Evolutionary conservation across 1,140 invertebrate species (phyloP).

Genomic region (Trachelipus rathkii): DNA sequence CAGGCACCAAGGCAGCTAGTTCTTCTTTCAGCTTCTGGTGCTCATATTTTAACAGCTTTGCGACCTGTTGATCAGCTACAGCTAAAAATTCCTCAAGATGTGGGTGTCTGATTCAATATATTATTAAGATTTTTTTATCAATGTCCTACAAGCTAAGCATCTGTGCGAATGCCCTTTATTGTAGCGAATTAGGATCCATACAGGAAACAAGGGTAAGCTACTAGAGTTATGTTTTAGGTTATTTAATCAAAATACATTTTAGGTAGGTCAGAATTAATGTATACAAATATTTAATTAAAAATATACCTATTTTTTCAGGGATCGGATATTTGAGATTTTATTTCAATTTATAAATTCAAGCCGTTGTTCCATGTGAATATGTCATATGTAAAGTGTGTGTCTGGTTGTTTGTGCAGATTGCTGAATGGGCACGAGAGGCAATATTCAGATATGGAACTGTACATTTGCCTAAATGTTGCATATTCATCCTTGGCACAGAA

Average conservation of each 20-base stretch:
- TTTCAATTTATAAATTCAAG: too few species aligned
- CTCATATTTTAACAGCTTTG: constrained; percentile 74
- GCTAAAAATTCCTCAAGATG: constrained; percentile 72
- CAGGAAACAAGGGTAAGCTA: constrained; percentile 62
- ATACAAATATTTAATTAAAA: too few species aligned
- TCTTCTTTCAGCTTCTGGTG: constrained; percentile 72
- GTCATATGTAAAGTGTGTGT: background rate
- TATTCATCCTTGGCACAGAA: too few species aligned
- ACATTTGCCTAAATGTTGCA: constrained; percentile 49
- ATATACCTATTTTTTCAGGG: too few species aligned
- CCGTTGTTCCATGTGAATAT: too few species aligned
- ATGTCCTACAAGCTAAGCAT: constrained; percentile 81
- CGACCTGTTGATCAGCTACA: constrained; percentile 70
- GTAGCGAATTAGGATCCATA: constrained; percentile 72
- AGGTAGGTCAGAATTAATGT: too few species aligned
- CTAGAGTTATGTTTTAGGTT: too few species aligned
- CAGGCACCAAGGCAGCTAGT: constrained; percentile 71
- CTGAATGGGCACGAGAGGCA: constrained; percentile 83
- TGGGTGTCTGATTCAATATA: constrained; percentile 75
- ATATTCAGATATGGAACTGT: constrained; percentile 90
- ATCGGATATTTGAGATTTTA: too few species aligned
- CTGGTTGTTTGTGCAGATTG: constrained; percentile 54
- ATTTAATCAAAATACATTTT: too few species aligned
- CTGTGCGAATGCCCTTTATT: constrained; percentile 79
- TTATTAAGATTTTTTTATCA: constrained; percentile 79